These are phyloP conservation scores for Pantherophis vulpinus DNA, from an alignment of 2,797 vertebrate genomes.

Conservation along the genomic window DNA sequence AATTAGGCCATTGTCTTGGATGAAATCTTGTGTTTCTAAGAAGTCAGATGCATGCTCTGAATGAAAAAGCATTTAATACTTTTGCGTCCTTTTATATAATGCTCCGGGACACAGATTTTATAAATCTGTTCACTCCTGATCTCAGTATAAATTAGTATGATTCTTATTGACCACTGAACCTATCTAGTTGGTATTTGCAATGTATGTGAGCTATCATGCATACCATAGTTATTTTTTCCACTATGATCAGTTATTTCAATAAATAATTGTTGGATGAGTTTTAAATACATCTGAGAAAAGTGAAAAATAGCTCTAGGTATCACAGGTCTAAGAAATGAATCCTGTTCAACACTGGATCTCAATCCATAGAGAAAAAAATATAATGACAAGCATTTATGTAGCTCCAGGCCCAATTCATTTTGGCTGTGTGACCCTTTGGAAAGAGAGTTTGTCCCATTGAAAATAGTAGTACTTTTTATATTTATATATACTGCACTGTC, in stretches of 20 bases:
- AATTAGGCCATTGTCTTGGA: not conserved
- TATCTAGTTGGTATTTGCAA: not conserved
- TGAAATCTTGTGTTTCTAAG: not conserved
- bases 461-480: too few relatives aligned
- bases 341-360: not conserved
- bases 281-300: not conserved
- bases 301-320: not conserved
- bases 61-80: not conserved
- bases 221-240: not conserved
- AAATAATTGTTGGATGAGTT: not conserved
- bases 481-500: not conserved
- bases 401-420: not conserved
- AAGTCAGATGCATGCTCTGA: not conserved
- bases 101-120: not conserved
- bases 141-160: not conserved
- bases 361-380: not conserved
- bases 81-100: not conserved
- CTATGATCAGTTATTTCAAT: not conserved
- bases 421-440: not conserved
- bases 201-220: not conserved
- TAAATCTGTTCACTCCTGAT: not conserved
- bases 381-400: not conserved
- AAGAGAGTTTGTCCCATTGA: not conserved
- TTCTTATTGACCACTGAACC: not conserved
- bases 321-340: not conserved